These are phyloP conservation scores for Clinocottus analis DNA, from an alignment of 2,113 vertebrate genomes.

Conservation along the genomic window DNA sequence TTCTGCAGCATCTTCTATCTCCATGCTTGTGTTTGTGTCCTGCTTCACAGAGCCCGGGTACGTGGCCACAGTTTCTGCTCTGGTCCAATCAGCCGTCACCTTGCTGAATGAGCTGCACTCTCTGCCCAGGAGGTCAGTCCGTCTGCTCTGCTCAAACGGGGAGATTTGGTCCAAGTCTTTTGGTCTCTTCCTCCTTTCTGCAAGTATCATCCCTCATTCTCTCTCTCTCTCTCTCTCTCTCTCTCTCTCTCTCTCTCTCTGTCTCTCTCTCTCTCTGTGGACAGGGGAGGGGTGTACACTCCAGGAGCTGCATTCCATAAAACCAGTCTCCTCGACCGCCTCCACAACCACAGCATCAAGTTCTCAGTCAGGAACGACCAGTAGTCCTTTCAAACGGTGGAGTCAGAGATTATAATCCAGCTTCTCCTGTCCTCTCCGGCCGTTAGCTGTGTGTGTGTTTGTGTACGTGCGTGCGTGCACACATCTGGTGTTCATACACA, in stretches of 20 bases:
- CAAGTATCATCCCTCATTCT: too few relatives aligned
- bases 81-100: conserved; percentile 89
- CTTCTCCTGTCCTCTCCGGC: too few relatives aligned
- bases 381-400: neutral
- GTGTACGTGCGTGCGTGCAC: too few relatives aligned
- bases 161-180: neutral
- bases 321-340: conserved; percentile 88
- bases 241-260: neutral
- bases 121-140: conserved; percentile 86
- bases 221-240: neutral
- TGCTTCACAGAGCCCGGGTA: conserved; percentile 85
- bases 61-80: conserved; percentile 85
- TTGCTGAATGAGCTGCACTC: conserved; percentile 84
- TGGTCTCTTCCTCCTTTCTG: neutral
- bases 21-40: neutral
- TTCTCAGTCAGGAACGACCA: conserved; percentile 81
- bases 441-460: too few relatives aligned
- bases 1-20: neutral
- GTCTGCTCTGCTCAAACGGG: neutral
- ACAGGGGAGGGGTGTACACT: conserved; percentile 90
- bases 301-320: conserved; percentile 89
- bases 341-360: conserved; percentile 85
- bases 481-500: too few relatives aligned
- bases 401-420: too few relatives aligned
- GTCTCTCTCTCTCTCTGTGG: neutral